Evolutionary conservation across 2,888 invertebrate genomes (phyloP).

Genomic region (Laspeyria flexula): DNA sequence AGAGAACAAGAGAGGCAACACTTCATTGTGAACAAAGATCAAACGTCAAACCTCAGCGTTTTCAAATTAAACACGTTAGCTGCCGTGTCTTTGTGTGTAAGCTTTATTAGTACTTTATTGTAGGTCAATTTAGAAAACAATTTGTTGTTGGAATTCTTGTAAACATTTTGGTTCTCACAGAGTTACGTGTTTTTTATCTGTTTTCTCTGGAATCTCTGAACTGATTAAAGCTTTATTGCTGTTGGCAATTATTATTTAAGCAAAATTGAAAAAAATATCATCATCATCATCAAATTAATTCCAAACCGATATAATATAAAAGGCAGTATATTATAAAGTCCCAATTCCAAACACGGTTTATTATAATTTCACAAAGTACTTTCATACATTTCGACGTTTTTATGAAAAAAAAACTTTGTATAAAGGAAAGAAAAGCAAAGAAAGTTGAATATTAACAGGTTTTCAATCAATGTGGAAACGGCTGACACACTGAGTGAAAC

Average conservation of each 20-base stretch:
- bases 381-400: constrained; percentile 14
- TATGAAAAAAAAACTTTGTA: constrained; percentile 29
- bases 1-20: constrained; percentile 9
- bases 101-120: neutral
- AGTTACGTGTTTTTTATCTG: too few species aligned
- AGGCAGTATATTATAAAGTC: neutral
- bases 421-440: constrained; percentile 25
- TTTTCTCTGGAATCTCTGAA: too few species aligned
- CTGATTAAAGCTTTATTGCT: too few species aligned
- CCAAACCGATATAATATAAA: too few species aligned
- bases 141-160: too few species aligned
- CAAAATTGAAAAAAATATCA: neutral
- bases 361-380: constrained; percentile 22
- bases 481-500: constrained; percentile 40
- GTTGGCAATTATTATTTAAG: too few species aligned
- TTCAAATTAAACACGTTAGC: constrained; percentile 12
- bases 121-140: neutral
- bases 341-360: neutral
- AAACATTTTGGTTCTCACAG: too few species aligned
- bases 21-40: constrained; percentile 16
- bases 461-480: constrained; percentile 46
- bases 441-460: constrained; percentile 42
- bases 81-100: neutral
- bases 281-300: neutral
- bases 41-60: constrained; percentile 16